These are phyloP conservation scores for Endomychus coccineus DNA, from an alignment of 2,888 invertebrate genomes.

Conservation along the genomic window DNA sequence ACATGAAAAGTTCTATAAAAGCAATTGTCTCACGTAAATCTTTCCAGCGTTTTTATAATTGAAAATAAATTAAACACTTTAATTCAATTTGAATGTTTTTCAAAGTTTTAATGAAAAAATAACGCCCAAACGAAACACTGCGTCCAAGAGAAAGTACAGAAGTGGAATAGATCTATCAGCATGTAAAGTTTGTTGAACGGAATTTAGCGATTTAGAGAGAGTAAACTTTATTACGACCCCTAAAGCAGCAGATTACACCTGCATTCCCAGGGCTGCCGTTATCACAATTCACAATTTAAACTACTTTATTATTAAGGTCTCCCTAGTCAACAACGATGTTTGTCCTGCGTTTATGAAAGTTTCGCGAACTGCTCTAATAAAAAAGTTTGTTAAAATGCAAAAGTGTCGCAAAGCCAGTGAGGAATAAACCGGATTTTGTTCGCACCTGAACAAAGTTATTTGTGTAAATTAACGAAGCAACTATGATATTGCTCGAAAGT, in stretches of 20 bases:
- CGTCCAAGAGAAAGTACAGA: conserved; percentile 5
- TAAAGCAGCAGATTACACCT: conserved; percentile 22
- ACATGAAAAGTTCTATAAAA: too few species aligned
- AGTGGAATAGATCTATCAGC: conserved; percentile 13
- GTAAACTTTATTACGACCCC: conserved; percentile 20
- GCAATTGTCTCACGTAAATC: too few species aligned
- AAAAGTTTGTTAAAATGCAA: too few species aligned
- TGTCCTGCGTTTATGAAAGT: conserved; percentile 2
- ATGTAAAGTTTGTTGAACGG: conserved; percentile 12
- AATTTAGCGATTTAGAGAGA: conserved; percentile 21
- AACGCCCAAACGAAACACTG: conserved; percentile 17
- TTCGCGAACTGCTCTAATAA: too few species aligned
- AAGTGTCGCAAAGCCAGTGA: too few species aligned
- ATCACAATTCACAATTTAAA: conserved; percentile 22
- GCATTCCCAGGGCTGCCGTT: conserved; percentile 19
- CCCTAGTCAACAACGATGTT: conserved; percentile 1
- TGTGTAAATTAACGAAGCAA: too few species aligned
- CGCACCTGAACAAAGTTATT: too few species aligned
- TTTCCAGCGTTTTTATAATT: conserved; percentile 17
- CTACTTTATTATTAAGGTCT: conserved; percentile 21
- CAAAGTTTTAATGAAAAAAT: conserved; percentile 23
- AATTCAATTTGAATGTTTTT: conserved; percentile 15
- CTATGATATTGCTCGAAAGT: too few species aligned
- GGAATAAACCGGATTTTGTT: too few species aligned
- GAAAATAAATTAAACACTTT: conserved; percentile 21